These are phyloP conservation scores for Megaceryle alcyon DNA, from an alignment of 2,797 vertebrate genomes.

Conservation along the genomic window DNA sequence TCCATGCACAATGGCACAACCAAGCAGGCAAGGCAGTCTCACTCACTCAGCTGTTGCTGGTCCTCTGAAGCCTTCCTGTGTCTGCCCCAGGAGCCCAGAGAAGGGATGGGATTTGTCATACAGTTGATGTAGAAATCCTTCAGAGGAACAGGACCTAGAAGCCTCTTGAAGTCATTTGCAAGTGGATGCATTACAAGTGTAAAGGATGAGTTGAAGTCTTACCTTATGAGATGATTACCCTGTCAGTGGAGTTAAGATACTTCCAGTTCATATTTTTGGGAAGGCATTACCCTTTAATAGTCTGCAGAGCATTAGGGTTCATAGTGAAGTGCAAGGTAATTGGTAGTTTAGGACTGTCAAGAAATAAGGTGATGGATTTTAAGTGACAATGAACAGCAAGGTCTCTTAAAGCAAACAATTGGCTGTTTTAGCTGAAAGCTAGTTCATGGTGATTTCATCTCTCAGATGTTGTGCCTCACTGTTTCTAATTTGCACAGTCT, in stretches of 20 bases:
- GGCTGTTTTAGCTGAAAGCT: neutral
- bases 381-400: neutral
- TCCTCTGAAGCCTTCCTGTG: neutral
- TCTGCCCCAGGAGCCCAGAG: neutral
- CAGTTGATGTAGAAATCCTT: neutral
- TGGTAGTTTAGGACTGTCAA: neutral
- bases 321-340: neutral
- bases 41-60: fast-evolving
- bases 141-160: neutral
- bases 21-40: too few species aligned
- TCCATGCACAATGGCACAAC: too few species aligned
- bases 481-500: neutral
- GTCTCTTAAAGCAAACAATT: neutral
- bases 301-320: neutral
- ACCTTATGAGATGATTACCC: neutral
- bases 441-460: neutral
- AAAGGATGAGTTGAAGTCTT: neutral
- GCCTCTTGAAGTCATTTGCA: neutral
- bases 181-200: neutral
- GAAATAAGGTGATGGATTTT: neutral
- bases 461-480: neutral
- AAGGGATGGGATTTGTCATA: neutral
- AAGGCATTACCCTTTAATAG: neutral
- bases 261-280: neutral
- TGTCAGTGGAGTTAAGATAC: neutral